Conservation (phyloP, 1,140 invertebrate genomes). For the Ips nitidus region DNA sequence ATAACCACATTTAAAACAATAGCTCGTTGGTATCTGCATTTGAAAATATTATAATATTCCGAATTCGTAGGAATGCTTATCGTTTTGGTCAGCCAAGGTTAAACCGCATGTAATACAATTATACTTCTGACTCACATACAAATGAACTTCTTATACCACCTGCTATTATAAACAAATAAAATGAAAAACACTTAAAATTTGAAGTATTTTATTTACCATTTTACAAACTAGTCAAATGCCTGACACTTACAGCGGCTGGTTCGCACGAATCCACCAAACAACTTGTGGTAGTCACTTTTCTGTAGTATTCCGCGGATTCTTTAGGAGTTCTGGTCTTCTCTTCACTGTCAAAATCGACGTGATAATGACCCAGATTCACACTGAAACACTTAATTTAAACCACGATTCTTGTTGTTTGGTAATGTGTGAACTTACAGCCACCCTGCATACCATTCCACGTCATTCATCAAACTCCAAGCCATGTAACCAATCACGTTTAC, state of each 20-base stretch:
- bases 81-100: background rate
- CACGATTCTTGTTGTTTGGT: background rate
- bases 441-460: slow-evolving; percentile 61
- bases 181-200: too few species aligned
- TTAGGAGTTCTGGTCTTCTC: slow-evolving; percentile 67
- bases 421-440: slow-evolving; percentile 53
- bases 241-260: background rate
- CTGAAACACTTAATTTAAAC: slow-evolving; percentile 7
- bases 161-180: background rate
- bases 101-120: background rate
- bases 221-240: background rate
- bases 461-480: slow-evolving; percentile 53
- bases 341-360: slow-evolving; percentile 70
- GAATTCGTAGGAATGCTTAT: background rate
- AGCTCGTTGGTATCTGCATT: background rate
- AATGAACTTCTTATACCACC: background rate
- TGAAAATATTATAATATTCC: background rate
- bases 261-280: slow-evolving; percentile 27
- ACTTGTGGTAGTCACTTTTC: slow-evolving; percentile 55
- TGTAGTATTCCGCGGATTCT: slow-evolving; percentile 65
- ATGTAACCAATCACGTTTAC: slow-evolving; percentile 32
- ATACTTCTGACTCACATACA: background rate
- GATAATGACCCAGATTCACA: slow-evolving; percentile 69
- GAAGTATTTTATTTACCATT: too few species aligned
- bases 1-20: too few species aligned